These are phyloP conservation scores for Apeltes quadracus DNA, from an alignment of 2,113 vertebrate genomes.

Conservation along the genomic window DNA sequence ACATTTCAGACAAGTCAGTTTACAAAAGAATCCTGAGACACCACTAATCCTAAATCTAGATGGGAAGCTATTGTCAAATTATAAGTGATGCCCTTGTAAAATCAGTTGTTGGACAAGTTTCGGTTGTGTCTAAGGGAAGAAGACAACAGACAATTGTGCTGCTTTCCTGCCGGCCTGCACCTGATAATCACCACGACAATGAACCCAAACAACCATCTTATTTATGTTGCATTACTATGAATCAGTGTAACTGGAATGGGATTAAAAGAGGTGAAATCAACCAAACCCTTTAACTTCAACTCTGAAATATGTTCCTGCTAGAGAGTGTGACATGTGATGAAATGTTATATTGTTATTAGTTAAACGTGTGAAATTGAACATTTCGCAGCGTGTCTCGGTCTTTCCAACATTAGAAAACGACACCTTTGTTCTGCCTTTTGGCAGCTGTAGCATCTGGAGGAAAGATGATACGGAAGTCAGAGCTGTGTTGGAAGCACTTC, in stretches of 20 bases:
- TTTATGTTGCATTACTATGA: background rate
- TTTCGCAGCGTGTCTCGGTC: constrained; percentile 7
- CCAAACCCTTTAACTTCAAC: background rate
- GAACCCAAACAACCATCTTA: background rate
- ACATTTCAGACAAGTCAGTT: background rate
- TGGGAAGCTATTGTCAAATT: background rate
- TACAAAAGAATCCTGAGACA: background rate
- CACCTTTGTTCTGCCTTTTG: constrained; percentile 38
- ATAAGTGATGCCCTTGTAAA: background rate
- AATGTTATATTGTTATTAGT: constrained; percentile 4
- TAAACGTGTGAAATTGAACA: constrained; percentile 8
- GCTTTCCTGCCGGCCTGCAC: background rate
- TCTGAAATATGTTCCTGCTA: background rate
- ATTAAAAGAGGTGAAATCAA: background rate
- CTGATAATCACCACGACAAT: background rate
- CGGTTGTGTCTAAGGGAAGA: background rate
- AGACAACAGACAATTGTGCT: background rate
- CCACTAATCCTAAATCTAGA: background rate
- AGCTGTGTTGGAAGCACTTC: constrained; percentile 32
- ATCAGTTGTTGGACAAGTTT: background rate
- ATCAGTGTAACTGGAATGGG: too few species aligned
- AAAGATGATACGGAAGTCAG: constrained; percentile 26
- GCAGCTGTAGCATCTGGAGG: constrained; percentile 44
- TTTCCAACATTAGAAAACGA: constrained; percentile 1
- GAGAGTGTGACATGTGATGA: background rate